These are phyloP conservation scores for Sebastes hopkinsi DNA, from an alignment of 2,797 vertebrate species.

Conservation along the genomic window DNA sequence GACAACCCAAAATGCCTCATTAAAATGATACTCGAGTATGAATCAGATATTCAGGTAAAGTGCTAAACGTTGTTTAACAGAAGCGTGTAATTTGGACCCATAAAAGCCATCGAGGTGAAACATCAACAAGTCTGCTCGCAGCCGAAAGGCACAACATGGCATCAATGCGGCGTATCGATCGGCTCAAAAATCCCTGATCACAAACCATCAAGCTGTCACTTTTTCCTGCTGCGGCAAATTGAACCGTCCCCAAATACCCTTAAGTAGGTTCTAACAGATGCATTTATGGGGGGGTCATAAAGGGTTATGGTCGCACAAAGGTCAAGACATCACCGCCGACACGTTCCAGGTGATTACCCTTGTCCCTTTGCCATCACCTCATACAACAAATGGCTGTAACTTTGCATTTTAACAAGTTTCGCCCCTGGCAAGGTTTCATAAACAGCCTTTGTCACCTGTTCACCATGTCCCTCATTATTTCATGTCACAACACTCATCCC, in stretches of 20 bases:
- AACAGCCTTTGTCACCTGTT: slow-evolving; percentile 53
- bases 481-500: slow-evolving; percentile 44
- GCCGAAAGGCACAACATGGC: not conserved
- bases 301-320: slow-evolving; percentile 42
- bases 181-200: slow-evolving; percentile 38
- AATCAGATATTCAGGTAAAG: not conserved
- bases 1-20: not conserved
- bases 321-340: slow-evolving; percentile 26
- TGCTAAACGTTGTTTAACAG: not conserved
- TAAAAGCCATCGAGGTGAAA: slow-evolving; percentile 16
- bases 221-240: slow-evolving; percentile 1
- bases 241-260: slow-evolving; percentile 23
- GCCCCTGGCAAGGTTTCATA: slow-evolving; percentile 66
- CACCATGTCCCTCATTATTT: slow-evolving; percentile 40
- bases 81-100: not conserved
- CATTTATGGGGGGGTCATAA: slow-evolving; percentile 42
- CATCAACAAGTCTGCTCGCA: slow-evolving; percentile 19
- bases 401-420: slow-evolving; percentile 66
- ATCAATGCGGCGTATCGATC: slow-evolving; percentile 40
- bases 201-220: slow-evolving; percentile 36
- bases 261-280: slow-evolving; percentile 38
- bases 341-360: slow-evolving; percentile 53
- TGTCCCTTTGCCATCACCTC: slow-evolving; percentile 48
- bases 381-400: slow-evolving; percentile 59
- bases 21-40: not conserved